Evolutionary conservation across 2,888 invertebrate genomes (phyloP).

Genomic region (Plebejus argus): DNA sequence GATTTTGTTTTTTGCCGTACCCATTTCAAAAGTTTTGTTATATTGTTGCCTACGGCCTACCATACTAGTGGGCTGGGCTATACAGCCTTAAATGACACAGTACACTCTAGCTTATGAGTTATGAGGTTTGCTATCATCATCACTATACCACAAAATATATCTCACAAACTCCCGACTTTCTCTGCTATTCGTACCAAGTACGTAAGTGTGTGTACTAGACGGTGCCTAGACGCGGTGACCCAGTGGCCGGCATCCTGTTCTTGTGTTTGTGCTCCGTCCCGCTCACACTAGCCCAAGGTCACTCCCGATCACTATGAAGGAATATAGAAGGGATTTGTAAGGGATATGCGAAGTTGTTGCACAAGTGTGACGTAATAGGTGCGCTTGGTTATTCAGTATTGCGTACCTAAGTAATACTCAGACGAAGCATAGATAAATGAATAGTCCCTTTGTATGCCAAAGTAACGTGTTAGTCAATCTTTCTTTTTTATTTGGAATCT

Average conservation of each 20-base stretch:
- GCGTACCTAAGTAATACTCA: too few relatives aligned
- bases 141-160: background rate
- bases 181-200: constrained; percentile 54
- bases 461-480: too few relatives aligned
- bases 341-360: background rate
- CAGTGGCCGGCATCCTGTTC: constrained; percentile 78
- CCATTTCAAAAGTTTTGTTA: too few relatives aligned
- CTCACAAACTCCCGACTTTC: constrained; percentile 34
- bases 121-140: background rate
- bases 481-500: too few relatives aligned
- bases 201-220: constrained; percentile 75
- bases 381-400: too few relatives aligned
- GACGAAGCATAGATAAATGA: too few relatives aligned
- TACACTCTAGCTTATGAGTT: background rate
- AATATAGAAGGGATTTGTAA: background rate
- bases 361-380: too few relatives aligned
- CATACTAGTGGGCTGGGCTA: too few relatives aligned
- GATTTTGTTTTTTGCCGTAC: too few relatives aligned
- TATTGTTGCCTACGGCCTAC: too few relatives aligned
- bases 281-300: constrained; percentile 51
- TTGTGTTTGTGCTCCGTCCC: constrained; percentile 71
- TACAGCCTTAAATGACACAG: too few relatives aligned
- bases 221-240: constrained; percentile 76
- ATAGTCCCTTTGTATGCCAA: too few relatives aligned
- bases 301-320: constrained; percentile 1